Conservation (phyloP, 2,888 invertebrate genomes). For the Philhelius pedissequus region DNA sequence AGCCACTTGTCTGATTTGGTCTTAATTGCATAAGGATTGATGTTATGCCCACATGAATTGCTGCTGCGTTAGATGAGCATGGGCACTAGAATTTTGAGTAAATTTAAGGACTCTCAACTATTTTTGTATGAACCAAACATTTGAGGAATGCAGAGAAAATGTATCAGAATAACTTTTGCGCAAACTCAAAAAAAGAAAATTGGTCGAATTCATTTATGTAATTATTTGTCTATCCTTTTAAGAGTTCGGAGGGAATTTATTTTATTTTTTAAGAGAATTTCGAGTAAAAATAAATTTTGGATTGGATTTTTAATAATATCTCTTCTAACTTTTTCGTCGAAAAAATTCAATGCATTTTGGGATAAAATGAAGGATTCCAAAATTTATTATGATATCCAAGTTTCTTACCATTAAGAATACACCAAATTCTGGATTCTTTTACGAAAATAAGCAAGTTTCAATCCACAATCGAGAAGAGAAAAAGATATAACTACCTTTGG, state of each 20-base stretch:
- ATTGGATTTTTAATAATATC: neutral
- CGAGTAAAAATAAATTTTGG: neutral
- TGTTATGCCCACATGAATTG: slow-evolving; percentile 64
- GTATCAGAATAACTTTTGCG: neutral
- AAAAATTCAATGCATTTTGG: no score
- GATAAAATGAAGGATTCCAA: neutral
- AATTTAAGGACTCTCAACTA: slow-evolving; percentile 17
- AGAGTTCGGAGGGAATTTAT: neutral
- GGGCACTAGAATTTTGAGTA: slow-evolving; percentile 18
- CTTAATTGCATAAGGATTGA: slow-evolving; percentile 67
- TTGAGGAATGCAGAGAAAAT: neutral
- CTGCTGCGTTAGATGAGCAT: slow-evolving; percentile 35
- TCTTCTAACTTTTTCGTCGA: neutral
- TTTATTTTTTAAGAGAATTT: neutral
- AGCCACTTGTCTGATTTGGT: slow-evolving; percentile 69
- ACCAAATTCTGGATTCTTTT: neutral
- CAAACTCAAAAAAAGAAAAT: slow-evolving; percentile 3
- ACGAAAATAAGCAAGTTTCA: neutral
- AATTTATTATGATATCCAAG: neutral
- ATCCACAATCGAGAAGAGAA: neutral
- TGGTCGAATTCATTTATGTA: slow-evolving; percentile 25
- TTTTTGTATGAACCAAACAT: neutral
- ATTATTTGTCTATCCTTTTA: neutral
- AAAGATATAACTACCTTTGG: no score
- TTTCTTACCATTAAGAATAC: neutral